A percentile compares a stretch with the other conserved stretches of the same genome.
Conservation (phyloP, 2,113 vertebrate genomes). For the Isichthys henryi region DNA sequence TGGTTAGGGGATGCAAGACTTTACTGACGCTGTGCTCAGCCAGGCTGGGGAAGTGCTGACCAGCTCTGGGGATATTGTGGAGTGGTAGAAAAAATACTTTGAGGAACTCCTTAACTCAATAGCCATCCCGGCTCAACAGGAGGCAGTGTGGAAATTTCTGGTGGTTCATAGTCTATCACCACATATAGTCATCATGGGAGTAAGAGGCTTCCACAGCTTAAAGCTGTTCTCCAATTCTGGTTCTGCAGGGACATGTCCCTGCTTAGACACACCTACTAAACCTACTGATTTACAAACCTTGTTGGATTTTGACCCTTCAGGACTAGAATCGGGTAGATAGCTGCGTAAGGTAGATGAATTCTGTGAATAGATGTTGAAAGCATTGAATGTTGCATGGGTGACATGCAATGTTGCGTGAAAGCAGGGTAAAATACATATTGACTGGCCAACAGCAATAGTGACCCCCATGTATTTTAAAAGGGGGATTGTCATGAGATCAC, state of each 20-base stretch:
- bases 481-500: no score
- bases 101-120: neutral
- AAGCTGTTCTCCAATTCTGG: neutral
- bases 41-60: neutral
- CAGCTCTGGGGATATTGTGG: neutral
- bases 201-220: neutral
- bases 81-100: neutral
- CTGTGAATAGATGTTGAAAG: neutral
- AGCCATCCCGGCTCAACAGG: neutral
- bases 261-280: neutral
- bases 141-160: neutral
- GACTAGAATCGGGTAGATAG: neutral
- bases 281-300: neutral
- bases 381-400: neutral
- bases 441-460: neutral
- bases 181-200: neutral
- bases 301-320: neutral
- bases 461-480: neutral
- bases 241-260: neutral
- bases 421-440: neutral
- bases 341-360: neutral
- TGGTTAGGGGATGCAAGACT: neutral
- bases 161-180: neutral
- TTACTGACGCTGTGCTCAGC: neutral
- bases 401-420: neutral